phyloP scores from a whole-genome alignment of 2,797 vertebrate species.

The Ptychobarbus kaznakovi region DNA sequence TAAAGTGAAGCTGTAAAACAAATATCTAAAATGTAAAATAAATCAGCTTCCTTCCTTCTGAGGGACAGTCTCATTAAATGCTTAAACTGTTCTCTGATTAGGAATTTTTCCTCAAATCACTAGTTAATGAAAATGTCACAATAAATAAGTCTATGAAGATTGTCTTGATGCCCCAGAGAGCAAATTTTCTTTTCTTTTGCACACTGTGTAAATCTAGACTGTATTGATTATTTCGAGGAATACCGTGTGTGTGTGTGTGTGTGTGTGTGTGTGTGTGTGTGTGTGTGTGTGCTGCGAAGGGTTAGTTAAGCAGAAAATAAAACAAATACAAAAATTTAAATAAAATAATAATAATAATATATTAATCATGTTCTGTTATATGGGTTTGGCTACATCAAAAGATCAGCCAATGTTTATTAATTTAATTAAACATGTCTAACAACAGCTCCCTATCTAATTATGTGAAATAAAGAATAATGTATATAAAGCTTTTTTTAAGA shows the following conservation, averaged over 20 bases:
- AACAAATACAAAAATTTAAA: too few relatives aligned
- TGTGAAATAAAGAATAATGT: neutral
- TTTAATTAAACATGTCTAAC: neutral
- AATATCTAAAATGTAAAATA: neutral
- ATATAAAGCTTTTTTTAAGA: too few relatives aligned
- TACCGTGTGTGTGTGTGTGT: neutral
- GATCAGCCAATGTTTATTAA: neutral
- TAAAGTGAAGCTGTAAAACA: neutral
- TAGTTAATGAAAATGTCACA: conserved; percentile 14
- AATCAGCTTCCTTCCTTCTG: neutral
- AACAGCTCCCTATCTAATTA: neutral
- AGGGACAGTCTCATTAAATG: neutral
- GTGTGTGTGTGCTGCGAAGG: neutral
- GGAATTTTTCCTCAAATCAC: neutral
- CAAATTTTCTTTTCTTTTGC: neutral
- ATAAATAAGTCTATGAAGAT: neutral
- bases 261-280: neutral
- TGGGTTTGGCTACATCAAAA: neutral
- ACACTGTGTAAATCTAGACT: neutral
- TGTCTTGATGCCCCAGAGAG: neutral
- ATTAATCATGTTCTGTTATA: neutral
- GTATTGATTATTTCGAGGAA: neutral
- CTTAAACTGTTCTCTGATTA: conserved; percentile 8
- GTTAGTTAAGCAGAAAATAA: neutral
- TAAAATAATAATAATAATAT: neutral